Evolutionary conservation across 37 sponge, comb jelly and placozoan genomes (phyloP).

Genomic region (Crambe crambe): DNA sequence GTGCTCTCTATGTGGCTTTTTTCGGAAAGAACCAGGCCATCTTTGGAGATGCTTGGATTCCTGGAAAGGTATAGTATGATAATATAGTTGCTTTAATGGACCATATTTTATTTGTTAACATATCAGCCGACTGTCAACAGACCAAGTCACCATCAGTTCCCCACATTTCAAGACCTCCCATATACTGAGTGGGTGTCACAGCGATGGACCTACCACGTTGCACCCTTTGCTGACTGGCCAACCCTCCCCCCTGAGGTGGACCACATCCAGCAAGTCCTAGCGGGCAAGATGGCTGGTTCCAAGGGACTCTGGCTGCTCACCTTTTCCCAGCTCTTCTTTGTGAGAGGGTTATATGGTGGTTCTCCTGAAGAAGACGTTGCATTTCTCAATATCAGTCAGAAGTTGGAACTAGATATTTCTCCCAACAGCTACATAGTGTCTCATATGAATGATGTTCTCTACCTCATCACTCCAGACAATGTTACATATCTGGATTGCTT

Average conservation of each 20-base stretch:
- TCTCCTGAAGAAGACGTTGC: slow-evolving; percentile 1
- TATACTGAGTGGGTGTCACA: slow-evolving; percentile 84
- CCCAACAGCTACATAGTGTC: slow-evolving; percentile 26
- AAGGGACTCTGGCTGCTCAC: slow-evolving; percentile 62
- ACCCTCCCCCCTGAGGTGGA: slow-evolving; percentile 42
- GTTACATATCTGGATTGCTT: slow-evolving; percentile 67
- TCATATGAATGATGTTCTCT: slow-evolving; percentile 9
- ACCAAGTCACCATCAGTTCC: background rate
- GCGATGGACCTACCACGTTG: slow-evolving; percentile 59
- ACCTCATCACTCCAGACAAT: slow-evolving; percentile 37
- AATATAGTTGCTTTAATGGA: background rate
- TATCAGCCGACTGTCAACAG: slow-evolving; percentile 12
- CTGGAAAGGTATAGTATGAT: slow-evolving; percentile 55
- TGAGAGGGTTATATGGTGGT: slow-evolving; percentile 5
- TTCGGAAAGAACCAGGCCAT: slow-evolving; percentile 46
- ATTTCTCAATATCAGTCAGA: slow-evolving; percentile 33
- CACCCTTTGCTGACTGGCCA: slow-evolving; percentile 65
- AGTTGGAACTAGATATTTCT: slow-evolving; percentile 13
- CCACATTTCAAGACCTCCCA: slow-evolving; percentile 55
- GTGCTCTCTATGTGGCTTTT: slow-evolving; percentile 70
- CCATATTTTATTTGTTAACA: background rate
- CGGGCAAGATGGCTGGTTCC: slow-evolving; percentile 16
- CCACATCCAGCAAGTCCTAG: slow-evolving; percentile 44
- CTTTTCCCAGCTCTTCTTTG: slow-evolving; percentile 43
- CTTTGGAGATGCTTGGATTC: slow-evolving; percentile 41